A percentile compares a stretch with the other conserved stretches of the same genome.
Evolutionary conservation across 2,797 vertebrate species (phyloP).

Genomic region (Amblyopsis hoosieri): DNA sequence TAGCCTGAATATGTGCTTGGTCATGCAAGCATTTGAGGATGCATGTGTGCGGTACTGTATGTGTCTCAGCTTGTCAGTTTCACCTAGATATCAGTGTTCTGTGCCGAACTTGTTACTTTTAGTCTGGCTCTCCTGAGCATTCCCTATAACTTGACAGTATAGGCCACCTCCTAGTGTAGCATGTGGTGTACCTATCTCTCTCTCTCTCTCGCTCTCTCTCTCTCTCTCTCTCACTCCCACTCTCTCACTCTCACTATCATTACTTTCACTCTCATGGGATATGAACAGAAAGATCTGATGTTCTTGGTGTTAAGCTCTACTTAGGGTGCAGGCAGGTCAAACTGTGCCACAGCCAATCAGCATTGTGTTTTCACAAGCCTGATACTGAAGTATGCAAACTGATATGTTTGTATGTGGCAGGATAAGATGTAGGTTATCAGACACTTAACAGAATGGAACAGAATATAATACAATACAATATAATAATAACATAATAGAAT

Average conservation of each 20-base stretch:
- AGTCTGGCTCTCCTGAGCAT: background rate
- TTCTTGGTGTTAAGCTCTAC: too few relatives aligned
- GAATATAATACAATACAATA: background rate
- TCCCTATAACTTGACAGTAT: constrained; percentile 6
- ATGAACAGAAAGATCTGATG: too few relatives aligned
- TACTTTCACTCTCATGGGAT: background rate
- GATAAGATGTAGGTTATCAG: background rate
- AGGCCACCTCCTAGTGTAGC: background rate
- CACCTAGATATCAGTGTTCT: constrained; percentile 4
- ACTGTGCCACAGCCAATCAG: too few relatives aligned
- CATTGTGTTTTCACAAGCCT: too few relatives aligned
- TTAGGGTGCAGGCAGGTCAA: too few relatives aligned
- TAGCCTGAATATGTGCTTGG: background rate
- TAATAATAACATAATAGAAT: background rate
- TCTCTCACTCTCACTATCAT: too few relatives aligned
- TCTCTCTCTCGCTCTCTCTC: background rate
- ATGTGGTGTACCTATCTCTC: background rate
- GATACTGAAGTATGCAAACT: background rate
- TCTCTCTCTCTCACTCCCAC: background rate
- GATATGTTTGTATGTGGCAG: background rate
- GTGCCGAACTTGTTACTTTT: background rate
- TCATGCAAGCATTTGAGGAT: background rate
- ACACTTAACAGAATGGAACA: background rate
- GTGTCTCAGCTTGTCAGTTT: background rate
- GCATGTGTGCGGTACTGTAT: background rate